phyloP scores from a whole-genome alignment of 30 jellyfish, hydroid and myxozoan genomes.

The Aurelia aurita region DNA sequence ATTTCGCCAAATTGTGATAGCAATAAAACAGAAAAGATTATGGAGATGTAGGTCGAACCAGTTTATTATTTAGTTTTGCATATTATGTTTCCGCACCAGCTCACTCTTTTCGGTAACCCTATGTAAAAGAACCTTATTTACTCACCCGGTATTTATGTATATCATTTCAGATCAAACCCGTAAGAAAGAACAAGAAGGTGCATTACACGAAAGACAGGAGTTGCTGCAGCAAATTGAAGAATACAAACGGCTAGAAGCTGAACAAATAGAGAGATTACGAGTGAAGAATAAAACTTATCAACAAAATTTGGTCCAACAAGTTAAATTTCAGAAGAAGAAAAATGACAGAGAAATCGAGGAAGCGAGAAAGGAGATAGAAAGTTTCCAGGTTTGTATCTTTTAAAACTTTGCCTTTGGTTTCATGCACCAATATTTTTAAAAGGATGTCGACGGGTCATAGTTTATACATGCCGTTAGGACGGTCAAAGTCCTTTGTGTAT shows the following conservation, averaged over 20 bases:
- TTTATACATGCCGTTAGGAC: too few species aligned
- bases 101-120: too few species aligned
- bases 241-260: slow-evolving; percentile 79
- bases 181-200: slow-evolving; percentile 78
- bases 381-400: slow-evolving; percentile 61
- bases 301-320: slow-evolving; percentile 83
- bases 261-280: slow-evolving; percentile 69
- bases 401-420: not conserved
- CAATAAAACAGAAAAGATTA: too few species aligned
- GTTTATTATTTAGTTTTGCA: too few species aligned
- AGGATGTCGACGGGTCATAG: not conserved
- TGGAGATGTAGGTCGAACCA: too few species aligned
- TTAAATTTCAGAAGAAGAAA: slow-evolving; percentile 62
- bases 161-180: slow-evolving; percentile 63
- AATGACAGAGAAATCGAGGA: slow-evolving; percentile 86
- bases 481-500: too few species aligned
- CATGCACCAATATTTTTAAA: not conserved
- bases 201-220: slow-evolving; percentile 81
- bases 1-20: too few species aligned
- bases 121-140: too few species aligned
- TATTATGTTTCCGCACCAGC: too few species aligned
- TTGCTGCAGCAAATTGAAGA: slow-evolving; percentile 85
- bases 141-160: not conserved
- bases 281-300: slow-evolving; percentile 72
- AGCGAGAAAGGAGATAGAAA: slow-evolving; percentile 83